These are phyloP conservation scores for Brachionus rotundiformis DNA, from an alignment of 1,140 invertebrate genomes.

Conservation along the genomic window DNA sequence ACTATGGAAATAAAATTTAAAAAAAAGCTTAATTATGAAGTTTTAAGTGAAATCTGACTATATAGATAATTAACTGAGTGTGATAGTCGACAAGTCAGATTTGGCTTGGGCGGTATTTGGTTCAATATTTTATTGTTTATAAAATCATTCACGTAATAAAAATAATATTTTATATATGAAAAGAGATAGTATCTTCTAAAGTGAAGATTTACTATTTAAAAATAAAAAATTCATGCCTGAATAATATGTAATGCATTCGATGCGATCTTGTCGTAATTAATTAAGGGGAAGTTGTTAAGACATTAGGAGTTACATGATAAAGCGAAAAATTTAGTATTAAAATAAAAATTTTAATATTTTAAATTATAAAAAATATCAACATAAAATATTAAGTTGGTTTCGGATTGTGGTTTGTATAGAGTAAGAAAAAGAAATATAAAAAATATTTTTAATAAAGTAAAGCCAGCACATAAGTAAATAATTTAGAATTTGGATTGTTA, in stretches of 20 bases:
- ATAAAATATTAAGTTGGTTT: conserved; percentile 12
- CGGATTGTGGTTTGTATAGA: not conserved
- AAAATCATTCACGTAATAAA: too few relatives aligned
- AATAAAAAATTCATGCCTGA: not conserved
- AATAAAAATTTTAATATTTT: not conserved
- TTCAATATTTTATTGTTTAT: too few relatives aligned
- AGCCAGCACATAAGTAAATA: not conserved
- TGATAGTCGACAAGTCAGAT: too few relatives aligned
- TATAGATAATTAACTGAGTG: too few relatives aligned
- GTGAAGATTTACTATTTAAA: too few relatives aligned
- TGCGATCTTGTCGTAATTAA: not conserved
- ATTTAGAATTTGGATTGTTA: not conserved
- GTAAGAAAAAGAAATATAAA: not conserved
- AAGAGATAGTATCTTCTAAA: not conserved
- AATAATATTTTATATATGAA: too few relatives aligned
- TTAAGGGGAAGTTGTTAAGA: not conserved
- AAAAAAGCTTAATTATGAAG: not conserved
- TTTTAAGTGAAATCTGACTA: not conserved
- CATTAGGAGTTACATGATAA: not conserved
- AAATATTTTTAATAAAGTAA: not conserved
- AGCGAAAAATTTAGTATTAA: not conserved
- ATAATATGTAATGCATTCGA: not conserved
- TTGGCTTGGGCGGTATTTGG: too few relatives aligned
- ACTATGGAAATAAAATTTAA: too few relatives aligned
- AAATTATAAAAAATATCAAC: conserved; percentile 1